Conservation (phyloP, 2,797 vertebrate genomes). For the Alcedo quadribrachys region DNA sequence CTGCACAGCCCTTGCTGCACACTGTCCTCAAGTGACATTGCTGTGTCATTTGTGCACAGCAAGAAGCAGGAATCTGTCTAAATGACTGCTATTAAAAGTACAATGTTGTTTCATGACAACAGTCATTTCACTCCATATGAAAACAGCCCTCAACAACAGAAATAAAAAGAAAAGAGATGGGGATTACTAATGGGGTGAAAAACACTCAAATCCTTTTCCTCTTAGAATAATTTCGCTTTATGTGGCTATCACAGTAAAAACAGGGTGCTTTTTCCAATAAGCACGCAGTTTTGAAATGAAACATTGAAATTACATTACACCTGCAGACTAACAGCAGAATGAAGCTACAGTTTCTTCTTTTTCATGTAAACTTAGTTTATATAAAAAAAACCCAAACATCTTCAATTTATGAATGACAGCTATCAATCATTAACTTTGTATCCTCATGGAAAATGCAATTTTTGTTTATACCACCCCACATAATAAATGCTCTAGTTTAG, state of each 20-base stretch:
- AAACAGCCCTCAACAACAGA: not conserved
- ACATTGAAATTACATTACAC: not conserved
- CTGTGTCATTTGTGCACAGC: slow-evolving; percentile 19
- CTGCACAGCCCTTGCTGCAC: not conserved
- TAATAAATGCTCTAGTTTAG: not conserved
- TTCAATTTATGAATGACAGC: not conserved
- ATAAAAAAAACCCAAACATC: accelerated
- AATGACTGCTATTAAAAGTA: slow-evolving; percentile 45
- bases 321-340: not conserved
- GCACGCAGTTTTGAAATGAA: not conserved
- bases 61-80: slow-evolving; percentile 11
- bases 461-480: not conserved
- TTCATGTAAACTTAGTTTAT: not conserved
- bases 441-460: not conserved
- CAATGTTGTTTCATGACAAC: not conserved
- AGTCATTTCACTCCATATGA: not conserved
- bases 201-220: not conserved
- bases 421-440: not conserved
- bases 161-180: slow-evolving; percentile 2
- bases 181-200: not conserved
- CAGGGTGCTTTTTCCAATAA: not conserved
- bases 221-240: not conserved
- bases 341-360: not conserved
- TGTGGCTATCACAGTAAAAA: not conserved
- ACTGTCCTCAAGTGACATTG: slow-evolving; percentile 31